Base-by-base conservation (phyloP, 2,113 vertebrate species). In the Pluvianellus socialis region DNA sequence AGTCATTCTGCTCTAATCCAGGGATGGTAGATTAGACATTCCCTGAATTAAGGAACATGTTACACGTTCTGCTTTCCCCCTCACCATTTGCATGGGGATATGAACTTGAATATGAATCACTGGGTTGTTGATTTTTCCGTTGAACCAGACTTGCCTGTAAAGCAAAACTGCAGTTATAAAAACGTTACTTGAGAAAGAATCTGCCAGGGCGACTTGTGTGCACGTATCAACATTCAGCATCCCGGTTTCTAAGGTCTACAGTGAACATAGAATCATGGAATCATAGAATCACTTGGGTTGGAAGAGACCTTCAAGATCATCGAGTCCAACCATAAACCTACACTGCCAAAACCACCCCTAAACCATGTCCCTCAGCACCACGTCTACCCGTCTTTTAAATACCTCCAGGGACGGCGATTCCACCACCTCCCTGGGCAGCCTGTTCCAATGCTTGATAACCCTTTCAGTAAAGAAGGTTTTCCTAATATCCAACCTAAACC, bases 21-120 rank as follows among this genome's bases (percentile, higher is more conserved):
- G 33, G 22, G 7, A n/a, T 11, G 47, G 5, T 28, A 50, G 50
- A 63, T 74, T 28, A 89, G 17, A 42, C 23, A 53, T 45, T 67
- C 3, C 1, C 13, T 50, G 38, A 80, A 61, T 62, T 53, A 20
- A 44, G 42, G 61, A 72, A 50, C 6, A 18, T 0, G 0, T 66
- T 44, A 59, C 8, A 12, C 26, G 3, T 77, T 86, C 50, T 76
- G 15, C 16, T 93, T 81, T 59, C 24, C 20, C 9, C 22, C 30
- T 83, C 45, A 45, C 11, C 6, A 3, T 58, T 90, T 53, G 26
- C 67, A 35, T 86, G 22, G 8, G 17, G 8, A 58, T 52, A 74
- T 13, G 26, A 70, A 32, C 42, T 42, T 75, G 21, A 28, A 20
- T 79, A 27, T 66, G 58, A 58, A 74, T 10, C 15, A 45, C 12